Evolutionary conservation across 2,113 vertebrate species (phyloP), one percentile per base, ranked within the genome.

Genomic region (Cottus gobio): DNA sequence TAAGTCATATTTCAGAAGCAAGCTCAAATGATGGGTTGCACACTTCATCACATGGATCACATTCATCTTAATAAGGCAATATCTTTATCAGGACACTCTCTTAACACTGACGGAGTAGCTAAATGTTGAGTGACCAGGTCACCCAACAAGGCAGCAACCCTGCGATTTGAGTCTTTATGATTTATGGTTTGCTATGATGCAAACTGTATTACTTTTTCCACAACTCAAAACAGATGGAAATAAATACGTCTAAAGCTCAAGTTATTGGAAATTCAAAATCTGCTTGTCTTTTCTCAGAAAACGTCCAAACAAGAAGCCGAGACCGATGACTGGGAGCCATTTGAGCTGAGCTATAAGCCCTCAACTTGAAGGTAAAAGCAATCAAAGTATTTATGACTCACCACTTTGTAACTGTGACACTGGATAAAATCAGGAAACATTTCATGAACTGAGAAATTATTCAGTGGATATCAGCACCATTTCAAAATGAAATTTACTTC

Each of bases 401-500:
- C 3, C 12, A 15, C 16, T 70, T 34, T 22, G n/a, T 22, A 61
- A 30, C 31, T 22, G 50, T 60, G 48, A 61, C 20, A 66, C 26
- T 52, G 22, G n/a, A 57, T 26, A 24, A 24, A 62, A 44, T 36
- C 61, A 70, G 28, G 37, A 77, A 16, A 63, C 15, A 34, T 30
- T 30, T 22, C 4, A 52, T 18, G 12, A n/a, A 15, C 28, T 42
- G 12, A 79, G 11, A 81, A 85, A 80, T 62, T 20, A 67, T 28
- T 61, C 66, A 74, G 11, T 3, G 0, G 44, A 70, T 77, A 71
- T 73, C 36, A 28, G 16, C 57, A 15, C 24, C 20, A 72, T 83
- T 83, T 71, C 22, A 73, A 86, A 84, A 69, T 67, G 11, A 82
- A 39, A 60, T 87, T 87, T 88, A 81, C 84, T 92, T 87, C 37